Evolutionary conservation across 2,113 vertebrate species (phyloP).

Genomic region (Gasterosteus nipponicus): DNA sequence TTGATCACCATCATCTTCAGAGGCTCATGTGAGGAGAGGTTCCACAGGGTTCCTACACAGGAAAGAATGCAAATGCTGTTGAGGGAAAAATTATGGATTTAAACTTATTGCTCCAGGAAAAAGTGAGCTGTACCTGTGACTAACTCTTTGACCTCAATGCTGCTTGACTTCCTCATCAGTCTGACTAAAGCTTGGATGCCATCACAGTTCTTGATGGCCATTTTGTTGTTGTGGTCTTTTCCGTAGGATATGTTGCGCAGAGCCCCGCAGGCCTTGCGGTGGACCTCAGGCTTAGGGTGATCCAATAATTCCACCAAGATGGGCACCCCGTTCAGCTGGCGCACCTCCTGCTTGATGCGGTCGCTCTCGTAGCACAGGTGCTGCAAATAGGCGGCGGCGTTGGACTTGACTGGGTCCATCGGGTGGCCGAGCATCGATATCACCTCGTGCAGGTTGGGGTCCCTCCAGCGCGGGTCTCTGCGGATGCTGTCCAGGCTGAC

Average conservation of each 20-base stretch:
- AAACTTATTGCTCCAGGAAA: background rate
- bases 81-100: background rate
- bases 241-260: slow-evolving; percentile 95
- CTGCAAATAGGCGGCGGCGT: slow-evolving; percentile 95
- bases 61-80: background rate
- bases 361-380: slow-evolving; percentile 98
- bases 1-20: slow-evolving; percentile 97
- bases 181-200: slow-evolving; percentile 93
- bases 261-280: slow-evolving; percentile 94
- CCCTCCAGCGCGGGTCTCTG: slow-evolving; percentile 94
- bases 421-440: slow-evolving; percentile 96
- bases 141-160: slow-evolving; percentile 93
- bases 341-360: slow-evolving; percentile 91
- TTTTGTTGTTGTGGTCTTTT: slow-evolving; percentile 94
- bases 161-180: slow-evolving; percentile 89
- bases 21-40: slow-evolving; percentile 95
- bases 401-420: slow-evolving; percentile 95
- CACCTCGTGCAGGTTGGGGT: slow-evolving; percentile 94
- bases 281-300: slow-evolving; percentile 91
- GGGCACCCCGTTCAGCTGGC: slow-evolving; percentile 91
- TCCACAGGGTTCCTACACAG: slow-evolving; percentile 87
- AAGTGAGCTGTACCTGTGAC: slow-evolving; percentile 87
- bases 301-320: slow-evolving; percentile 91
- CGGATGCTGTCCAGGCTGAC: slow-evolving; percentile 93
- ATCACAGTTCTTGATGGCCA: slow-evolving; percentile 93